phyloP scores from a whole-genome alignment of 2,888 invertebrate genomes.

The Drosophila paramelanica region DNA sequence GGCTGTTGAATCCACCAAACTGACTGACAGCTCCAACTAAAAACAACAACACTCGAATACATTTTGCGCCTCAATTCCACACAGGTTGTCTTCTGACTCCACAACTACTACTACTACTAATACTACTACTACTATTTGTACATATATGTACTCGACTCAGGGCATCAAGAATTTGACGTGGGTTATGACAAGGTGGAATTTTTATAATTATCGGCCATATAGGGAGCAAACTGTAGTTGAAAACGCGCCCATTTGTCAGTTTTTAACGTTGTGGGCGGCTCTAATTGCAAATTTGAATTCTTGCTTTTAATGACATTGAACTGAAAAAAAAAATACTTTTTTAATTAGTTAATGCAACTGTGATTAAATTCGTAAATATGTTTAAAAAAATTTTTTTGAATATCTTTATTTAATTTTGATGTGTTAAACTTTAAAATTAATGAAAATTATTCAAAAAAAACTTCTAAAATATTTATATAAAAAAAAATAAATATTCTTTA shows the following conservation, averaged over 20 bases:
- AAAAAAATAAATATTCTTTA: no score
- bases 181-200: constrained; percentile 31
- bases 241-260: constrained; percentile 9
- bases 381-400: no score
- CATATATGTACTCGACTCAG: background rate
- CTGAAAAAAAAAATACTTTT: no score
- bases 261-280: constrained; percentile 7
- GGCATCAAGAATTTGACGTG: constrained; percentile 34
- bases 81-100: background rate
- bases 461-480: no score
- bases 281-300: background rate
- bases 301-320: background rate
- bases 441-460: no score
- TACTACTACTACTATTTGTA: background rate
- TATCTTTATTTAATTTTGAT: no score
- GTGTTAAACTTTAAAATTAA: no score
- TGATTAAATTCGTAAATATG: no score
- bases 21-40: constrained; percentile 54
- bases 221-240: constrained; percentile 17
- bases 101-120: background rate
- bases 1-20: constrained; percentile 51
- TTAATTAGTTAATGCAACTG: background rate
- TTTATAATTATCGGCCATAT: constrained; percentile 29
- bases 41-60: constrained; percentile 37
- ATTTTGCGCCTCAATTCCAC: constrained; percentile 51